Evolutionary conservation across 2,113 vertebrate species (phyloP), one percentile per base, ranked within the genome.

Genomic region (Dromaius novaehollandiae): DNA sequence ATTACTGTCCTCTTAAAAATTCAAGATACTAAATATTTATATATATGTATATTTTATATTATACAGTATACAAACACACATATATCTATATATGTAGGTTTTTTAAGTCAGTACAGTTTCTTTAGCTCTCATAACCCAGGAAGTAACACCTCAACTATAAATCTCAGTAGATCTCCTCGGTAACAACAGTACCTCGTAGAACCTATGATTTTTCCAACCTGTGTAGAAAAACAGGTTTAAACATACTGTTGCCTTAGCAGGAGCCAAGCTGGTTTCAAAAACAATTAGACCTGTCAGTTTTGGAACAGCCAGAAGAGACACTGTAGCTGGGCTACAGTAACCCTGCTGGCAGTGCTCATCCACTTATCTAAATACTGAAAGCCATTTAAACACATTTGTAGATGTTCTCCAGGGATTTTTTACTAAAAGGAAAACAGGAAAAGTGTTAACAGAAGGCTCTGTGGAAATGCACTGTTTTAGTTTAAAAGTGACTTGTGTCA

Each of bases 401-500:
- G 13, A 25, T 69, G 22, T 83, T 81, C 34, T 80, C 51, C 18
- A 11, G 36, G 19, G 1, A 1, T 66, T 86, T 56, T 8, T 40
- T 63, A 66, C 69, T 91, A 66, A 61, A 86, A 87, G 13, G 9
- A 69, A 87, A 93, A 80, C 11, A 73, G 21, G 5, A 74, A 90
- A 80, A 50, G 1, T 25, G 4, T 17, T 58, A 24, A 32, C 26
- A 68, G 17, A 19, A 56, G 0, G 0, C 9, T 76, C 82, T 30
- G 40, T 40, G 22, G 48, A 91, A 91, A 87, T 5, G 6, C 34
- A 17, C 4, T 26, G 4, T n/a, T 73, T 85, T 38, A 60, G 6
- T 58, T n/a, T 36, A 42, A 76, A 83, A 58, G 22, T 79, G 19
- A 34, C 34, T 86, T 18, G 28, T 22, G n/a, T 24, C 66, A 68